These are phyloP conservation scores for Periophthalmus modestus DNA, from an alignment of 2,113 vertebrate species.

Conservation along the genomic window DNA sequence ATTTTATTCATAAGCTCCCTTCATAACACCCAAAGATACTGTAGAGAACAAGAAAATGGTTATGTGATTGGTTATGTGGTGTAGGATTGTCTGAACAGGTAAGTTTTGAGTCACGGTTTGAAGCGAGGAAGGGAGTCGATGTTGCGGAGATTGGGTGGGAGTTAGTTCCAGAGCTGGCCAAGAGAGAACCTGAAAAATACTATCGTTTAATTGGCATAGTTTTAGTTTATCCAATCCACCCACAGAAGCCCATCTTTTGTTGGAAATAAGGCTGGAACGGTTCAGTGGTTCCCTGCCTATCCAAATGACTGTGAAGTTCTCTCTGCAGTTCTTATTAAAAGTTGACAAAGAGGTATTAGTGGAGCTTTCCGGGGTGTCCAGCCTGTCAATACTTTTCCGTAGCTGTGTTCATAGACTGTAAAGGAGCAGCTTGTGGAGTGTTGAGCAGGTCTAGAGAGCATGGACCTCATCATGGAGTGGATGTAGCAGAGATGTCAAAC, in stretches of 20 bases:
- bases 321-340: conserved; percentile 25
- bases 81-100: too few relatives aligned
- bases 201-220: background rate
- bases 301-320: conserved; percentile 2
- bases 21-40: too few relatives aligned
- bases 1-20: too few relatives aligned
- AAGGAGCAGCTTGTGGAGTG: background rate
- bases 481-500: conserved; percentile 24
- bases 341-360: background rate
- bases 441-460: background rate
- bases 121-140: too few relatives aligned
- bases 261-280: background rate
- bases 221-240: background rate
- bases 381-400: background rate
- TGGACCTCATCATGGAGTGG: background rate
- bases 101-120: too few relatives aligned
- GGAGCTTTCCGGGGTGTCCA: background rate
- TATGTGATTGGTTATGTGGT: too few relatives aligned
- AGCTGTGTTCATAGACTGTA: background rate
- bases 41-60: too few relatives aligned
- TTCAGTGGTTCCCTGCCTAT: conserved; percentile 17
- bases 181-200: too few relatives aligned
- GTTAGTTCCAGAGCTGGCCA: too few relatives aligned
- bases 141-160: too few relatives aligned
- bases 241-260: background rate